Conservation (phyloP, 2,888 invertebrate species). For the Macrosoma leucophasiata region DNA sequence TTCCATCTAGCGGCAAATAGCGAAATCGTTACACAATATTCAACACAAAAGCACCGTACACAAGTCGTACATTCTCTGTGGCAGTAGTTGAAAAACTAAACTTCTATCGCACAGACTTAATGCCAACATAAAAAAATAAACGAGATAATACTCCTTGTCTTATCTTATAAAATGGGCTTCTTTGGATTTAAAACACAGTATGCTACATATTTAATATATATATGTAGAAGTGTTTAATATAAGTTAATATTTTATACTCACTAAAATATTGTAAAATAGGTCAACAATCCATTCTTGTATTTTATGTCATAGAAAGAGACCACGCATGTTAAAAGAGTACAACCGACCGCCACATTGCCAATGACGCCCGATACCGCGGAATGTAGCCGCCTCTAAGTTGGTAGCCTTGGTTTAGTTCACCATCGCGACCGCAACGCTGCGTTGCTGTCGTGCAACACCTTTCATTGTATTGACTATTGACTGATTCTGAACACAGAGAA, state of each 20-base stretch:
- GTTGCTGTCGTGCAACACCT: conserved; percentile 81
- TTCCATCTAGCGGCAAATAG: neutral
- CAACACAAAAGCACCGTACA: neutral
- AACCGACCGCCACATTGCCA: conserved; percentile 62
- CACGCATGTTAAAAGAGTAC: conserved; percentile 43
- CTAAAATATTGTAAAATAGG: conserved; percentile 24
- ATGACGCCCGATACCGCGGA: conserved; percentile 65
- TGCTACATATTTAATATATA: too few species aligned
- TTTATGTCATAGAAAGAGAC: conserved; percentile 41
- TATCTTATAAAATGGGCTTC: too few species aligned
- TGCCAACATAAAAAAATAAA: conserved; percentile 13
- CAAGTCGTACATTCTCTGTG: neutral
- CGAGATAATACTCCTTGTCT: neutral
- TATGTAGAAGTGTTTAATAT: too few species aligned
- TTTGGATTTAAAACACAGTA: too few species aligned
- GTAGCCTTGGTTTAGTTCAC: conserved; percentile 66
- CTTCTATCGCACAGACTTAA: neutral
- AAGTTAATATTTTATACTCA: conserved; percentile 10
- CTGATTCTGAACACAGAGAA: conserved; percentile 78
- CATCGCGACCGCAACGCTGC: conserved; percentile 74
- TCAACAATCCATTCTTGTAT: conserved; percentile 28
- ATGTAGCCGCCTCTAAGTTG: conserved; percentile 55
- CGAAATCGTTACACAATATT: neutral
- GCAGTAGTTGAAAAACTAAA: conserved; percentile 6
- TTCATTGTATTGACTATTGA: conserved; percentile 85